Evolutionary conservation across 2,113 vertebrate genomes (phyloP).

Genomic region (Stomatorhinus ivindoensis): DNA sequence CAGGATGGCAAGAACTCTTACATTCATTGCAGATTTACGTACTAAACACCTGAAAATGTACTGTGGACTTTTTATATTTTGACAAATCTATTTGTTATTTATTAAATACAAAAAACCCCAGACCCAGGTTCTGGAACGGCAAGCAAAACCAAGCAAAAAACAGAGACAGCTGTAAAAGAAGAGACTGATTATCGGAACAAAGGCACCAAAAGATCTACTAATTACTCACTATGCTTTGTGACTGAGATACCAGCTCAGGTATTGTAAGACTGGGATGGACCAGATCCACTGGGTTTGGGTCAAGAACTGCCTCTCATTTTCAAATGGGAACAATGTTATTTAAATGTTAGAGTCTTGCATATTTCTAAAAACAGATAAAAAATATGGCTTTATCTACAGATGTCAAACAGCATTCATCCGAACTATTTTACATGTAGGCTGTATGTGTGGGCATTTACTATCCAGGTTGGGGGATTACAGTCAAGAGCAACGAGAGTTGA

Average conservation of each 20-base stretch:
- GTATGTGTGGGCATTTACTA: background rate
- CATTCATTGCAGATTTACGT: background rate
- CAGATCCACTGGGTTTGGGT: background rate
- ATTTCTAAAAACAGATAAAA: background rate
- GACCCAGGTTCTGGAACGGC: background rate
- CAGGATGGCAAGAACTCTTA: background rate
- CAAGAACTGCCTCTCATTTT: background rate
- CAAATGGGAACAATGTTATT: background rate
- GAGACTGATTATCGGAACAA: background rate
- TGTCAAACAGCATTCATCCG: background rate
- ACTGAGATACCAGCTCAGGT: background rate
- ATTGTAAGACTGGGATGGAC: background rate
- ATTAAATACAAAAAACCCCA: background rate
- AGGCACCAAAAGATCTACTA: background rate
- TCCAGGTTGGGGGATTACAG: background rate
- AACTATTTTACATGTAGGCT: background rate
- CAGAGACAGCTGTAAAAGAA: background rate
- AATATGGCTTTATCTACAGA: background rate
- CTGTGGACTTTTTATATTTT: background rate
- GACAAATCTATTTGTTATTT: background rate
- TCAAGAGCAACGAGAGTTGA: background rate
- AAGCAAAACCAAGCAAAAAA: background rate
- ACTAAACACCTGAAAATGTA: background rate
- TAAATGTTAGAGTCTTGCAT: background rate
- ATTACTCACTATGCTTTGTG: background rate